Conservation (phyloP, 2,113 vertebrate genomes). For the Argyrosomus japonicus region DNA sequence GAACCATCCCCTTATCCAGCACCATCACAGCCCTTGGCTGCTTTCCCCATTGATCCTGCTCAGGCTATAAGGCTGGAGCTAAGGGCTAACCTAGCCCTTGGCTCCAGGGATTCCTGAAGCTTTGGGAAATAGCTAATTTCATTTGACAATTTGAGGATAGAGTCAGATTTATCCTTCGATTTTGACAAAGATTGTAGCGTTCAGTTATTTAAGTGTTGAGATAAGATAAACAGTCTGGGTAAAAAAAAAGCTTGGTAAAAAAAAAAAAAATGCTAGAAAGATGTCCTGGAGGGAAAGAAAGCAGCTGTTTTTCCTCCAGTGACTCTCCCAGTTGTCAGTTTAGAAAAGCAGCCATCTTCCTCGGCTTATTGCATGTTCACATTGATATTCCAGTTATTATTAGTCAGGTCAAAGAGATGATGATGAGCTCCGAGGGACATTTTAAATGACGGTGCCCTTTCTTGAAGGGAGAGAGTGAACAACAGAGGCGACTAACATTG, state of each 20-base stretch:
- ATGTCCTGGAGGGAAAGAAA: slow-evolving; percentile 38
- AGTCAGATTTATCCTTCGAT: background rate
- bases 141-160: background rate
- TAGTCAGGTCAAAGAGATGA: slow-evolving; percentile 53
- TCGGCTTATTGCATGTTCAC: slow-evolving; percentile 28
- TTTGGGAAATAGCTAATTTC: slow-evolving; percentile 60
- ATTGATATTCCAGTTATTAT: slow-evolving; percentile 62
- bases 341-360: slow-evolving; percentile 38
- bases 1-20: slow-evolving; percentile 77
- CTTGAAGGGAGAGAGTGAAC: slow-evolving; percentile 53
- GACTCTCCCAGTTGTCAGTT: slow-evolving; percentile 42
- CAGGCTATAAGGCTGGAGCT: slow-evolving; percentile 35
- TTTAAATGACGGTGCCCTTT: slow-evolving; percentile 73
- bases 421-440: slow-evolving; percentile 66
- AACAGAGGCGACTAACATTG: slow-evolving; percentile 35
- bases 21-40: slow-evolving; percentile 70
- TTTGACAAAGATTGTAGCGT: slow-evolving; percentile 3
- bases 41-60: slow-evolving; percentile 71
- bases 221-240: slow-evolving; percentile 20
- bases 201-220: slow-evolving; percentile 20
- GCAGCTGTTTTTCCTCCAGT: slow-evolving; percentile 44
- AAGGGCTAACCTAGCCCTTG: slow-evolving; percentile 30
- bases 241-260: background rate
- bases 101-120: slow-evolving; percentile 52
- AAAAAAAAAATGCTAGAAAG: background rate